Conservation (phyloP, 2,113 vertebrate species). For the Hypocryptadius cinnamomeus region DNA sequence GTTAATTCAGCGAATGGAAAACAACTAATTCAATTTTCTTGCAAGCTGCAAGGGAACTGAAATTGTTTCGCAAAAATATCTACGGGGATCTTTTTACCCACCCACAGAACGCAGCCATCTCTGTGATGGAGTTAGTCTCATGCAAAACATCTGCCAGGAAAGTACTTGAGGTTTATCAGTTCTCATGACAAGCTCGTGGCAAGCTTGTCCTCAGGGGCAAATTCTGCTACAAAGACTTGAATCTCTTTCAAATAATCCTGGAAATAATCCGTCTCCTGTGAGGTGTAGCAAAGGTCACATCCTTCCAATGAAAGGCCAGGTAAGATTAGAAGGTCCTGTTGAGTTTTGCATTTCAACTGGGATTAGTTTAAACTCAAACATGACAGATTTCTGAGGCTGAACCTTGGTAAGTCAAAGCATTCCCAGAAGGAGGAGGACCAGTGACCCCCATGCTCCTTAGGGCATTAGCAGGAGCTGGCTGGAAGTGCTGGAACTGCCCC, state of each 20-base stretch:
- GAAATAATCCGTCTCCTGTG: not conserved
- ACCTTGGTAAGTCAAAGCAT: not conserved
- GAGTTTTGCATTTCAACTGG: not conserved
- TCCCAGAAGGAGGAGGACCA: not conserved
- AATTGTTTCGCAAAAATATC: constrained; percentile 3
- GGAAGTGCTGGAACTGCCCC: rapidly evolving
- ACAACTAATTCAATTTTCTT: constrained; percentile 41
- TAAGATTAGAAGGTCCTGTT: not conserved
- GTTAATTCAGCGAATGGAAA: constrained; percentile 45
- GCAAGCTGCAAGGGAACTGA: not conserved
- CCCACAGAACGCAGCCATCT: not conserved
- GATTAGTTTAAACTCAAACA: not conserved
- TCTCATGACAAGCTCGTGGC: not conserved
- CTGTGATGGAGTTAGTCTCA: not conserved
- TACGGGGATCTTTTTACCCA: constrained; percentile 21
- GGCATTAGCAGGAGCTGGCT: not conserved
- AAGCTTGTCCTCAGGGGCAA: not conserved
- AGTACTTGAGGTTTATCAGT: not conserved
- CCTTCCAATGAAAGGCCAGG: not conserved
- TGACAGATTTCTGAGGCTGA: not conserved
- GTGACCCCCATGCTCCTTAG: not conserved
- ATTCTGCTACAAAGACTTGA: not conserved
- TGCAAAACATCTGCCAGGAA: not conserved
- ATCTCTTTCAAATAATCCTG: not conserved
- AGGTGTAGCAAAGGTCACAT: not conserved